Evolutionary conservation across 2,797 vertebrate genomes (phyloP).

Genomic region (Micrastur ruficollis): DNA sequence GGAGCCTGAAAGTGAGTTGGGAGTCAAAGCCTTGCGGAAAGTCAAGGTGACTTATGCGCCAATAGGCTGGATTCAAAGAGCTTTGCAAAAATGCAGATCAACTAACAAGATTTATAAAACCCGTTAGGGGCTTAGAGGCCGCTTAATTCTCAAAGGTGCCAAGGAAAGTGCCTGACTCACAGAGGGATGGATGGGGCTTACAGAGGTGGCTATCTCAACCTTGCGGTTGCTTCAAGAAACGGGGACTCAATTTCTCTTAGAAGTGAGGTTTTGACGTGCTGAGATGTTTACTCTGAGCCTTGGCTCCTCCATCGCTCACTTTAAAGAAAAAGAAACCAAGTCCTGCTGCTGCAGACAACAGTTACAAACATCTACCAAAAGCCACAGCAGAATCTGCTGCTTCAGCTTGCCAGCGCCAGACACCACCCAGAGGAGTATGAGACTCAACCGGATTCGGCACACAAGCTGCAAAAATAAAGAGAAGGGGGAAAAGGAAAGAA

Average conservation of each 20-base stretch:
- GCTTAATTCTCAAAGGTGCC: slow-evolving; percentile 54
- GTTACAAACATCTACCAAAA: slow-evolving; percentile 4
- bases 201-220: slow-evolving; percentile 18
- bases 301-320: slow-evolving; percentile 12
- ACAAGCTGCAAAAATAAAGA: not conserved
- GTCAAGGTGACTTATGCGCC: slow-evolving; percentile 64
- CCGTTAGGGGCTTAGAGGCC: slow-evolving; percentile 46
- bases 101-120: slow-evolving; percentile 71
- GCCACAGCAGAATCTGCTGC: slow-evolving; percentile 45
- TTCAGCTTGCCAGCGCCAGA: slow-evolving; percentile 28
- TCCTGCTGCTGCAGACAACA: slow-evolving; percentile 22
- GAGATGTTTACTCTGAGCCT: not conserved
- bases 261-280: not conserved
- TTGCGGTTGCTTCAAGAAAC: not conserved
- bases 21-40: slow-evolving; percentile 45
- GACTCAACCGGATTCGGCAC: not conserved
- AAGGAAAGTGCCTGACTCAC: not conserved
- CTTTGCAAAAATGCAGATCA: slow-evolving; percentile 70
- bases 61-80: slow-evolving; percentile 49
- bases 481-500: not conserved
- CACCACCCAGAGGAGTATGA: slow-evolving; percentile 40
- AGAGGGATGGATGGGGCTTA: slow-evolving; percentile 7
- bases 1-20: slow-evolving; percentile 58
- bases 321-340: slow-evolving; percentile 40
- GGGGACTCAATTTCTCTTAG: not conserved